phyloP scores from a whole-genome alignment of 2,888 invertebrate species.

The Pogonocherus hispidulus region DNA sequence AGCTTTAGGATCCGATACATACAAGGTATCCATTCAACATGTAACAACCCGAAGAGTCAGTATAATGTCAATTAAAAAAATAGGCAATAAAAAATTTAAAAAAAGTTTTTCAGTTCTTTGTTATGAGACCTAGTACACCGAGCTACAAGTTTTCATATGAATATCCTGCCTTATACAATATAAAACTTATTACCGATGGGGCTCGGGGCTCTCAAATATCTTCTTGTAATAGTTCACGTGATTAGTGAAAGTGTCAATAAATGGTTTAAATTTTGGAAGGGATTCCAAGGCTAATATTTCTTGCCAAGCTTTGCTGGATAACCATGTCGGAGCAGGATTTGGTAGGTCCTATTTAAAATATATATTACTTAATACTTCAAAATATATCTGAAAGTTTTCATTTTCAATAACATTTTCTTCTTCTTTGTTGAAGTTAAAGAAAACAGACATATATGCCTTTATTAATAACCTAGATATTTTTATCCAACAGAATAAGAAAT shows the following conservation, averaged over 20 bases:
- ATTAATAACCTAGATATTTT: too few relatives aligned
- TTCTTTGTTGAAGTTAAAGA: background rate
- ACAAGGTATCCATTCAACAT: too few relatives aligned
- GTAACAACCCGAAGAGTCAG: too few relatives aligned
- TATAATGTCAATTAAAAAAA: too few relatives aligned
- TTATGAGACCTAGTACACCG: too few relatives aligned
- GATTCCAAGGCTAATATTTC: slow-evolving; percentile 82
- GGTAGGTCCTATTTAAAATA: slow-evolving; percentile 66
- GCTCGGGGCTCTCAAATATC: slow-evolving; percentile 78
- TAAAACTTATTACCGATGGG: slow-evolving; percentile 72
- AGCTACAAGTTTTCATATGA: too few relatives aligned
- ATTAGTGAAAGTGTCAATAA: slow-evolving; percentile 74
- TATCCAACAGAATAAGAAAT: too few relatives aligned
- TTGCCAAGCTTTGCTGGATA: slow-evolving; percentile 85
- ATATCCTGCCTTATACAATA: too few relatives aligned
- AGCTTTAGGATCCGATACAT: too few relatives aligned
- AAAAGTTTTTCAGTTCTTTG: too few relatives aligned
- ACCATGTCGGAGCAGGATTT: slow-evolving; percentile 87
- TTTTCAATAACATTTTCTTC: background rate
- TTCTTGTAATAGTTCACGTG: slow-evolving; percentile 72
- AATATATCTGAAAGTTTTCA: too few relatives aligned
- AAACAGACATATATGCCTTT: background rate
- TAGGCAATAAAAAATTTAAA: too few relatives aligned
- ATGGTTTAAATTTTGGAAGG: slow-evolving; percentile 74
- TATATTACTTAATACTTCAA: background rate